Evolutionary conservation across 1,140 invertebrate genomes (phyloP).

Genomic region (Theocolax elegans): DNA sequence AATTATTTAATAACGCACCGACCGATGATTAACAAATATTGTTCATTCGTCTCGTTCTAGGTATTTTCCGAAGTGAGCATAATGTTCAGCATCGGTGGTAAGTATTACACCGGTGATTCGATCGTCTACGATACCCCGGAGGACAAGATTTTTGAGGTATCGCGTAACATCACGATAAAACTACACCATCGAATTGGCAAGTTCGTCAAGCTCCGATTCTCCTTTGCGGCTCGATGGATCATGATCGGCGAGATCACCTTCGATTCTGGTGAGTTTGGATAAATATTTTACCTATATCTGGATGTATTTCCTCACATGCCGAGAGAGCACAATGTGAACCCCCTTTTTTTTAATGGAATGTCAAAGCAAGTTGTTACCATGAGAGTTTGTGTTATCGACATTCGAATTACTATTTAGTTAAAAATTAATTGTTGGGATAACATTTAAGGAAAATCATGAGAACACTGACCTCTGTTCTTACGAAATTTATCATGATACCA

Average conservation of each 20-base stretch:
- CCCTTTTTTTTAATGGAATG: too few species aligned
- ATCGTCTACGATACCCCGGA: slow-evolving; percentile 72
- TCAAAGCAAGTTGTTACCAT: too few species aligned
- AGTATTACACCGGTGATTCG: slow-evolving; percentile 73
- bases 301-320: background rate
- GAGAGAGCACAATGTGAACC: slow-evolving; percentile 2
- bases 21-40: too few species aligned
- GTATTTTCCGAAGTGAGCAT: slow-evolving; percentile 74
- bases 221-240: slow-evolving; percentile 76
- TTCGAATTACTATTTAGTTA: too few species aligned
- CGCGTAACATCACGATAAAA: slow-evolving; percentile 74
- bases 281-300: slow-evolving; percentile 11
- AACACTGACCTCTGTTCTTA: too few species aligned
- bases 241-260: slow-evolving; percentile 78
- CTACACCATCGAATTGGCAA: slow-evolving; percentile 74
- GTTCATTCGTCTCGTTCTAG: too few species aligned
- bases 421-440: too few species aligned
- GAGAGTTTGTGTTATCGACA: too few species aligned
- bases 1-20: too few species aligned
- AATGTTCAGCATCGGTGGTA: slow-evolving; percentile 78
- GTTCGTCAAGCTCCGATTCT: slow-evolving; percentile 74
- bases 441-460: too few species aligned
- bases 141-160: slow-evolving; percentile 74
- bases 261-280: slow-evolving; percentile 68
- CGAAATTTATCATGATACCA: too few species aligned